A percentile compares a stretch with the other conserved stretches of the same genome.
Evolutionary conservation across 2,797 vertebrate genomes (phyloP).

Genomic region (Sebastes alutus): DNA sequence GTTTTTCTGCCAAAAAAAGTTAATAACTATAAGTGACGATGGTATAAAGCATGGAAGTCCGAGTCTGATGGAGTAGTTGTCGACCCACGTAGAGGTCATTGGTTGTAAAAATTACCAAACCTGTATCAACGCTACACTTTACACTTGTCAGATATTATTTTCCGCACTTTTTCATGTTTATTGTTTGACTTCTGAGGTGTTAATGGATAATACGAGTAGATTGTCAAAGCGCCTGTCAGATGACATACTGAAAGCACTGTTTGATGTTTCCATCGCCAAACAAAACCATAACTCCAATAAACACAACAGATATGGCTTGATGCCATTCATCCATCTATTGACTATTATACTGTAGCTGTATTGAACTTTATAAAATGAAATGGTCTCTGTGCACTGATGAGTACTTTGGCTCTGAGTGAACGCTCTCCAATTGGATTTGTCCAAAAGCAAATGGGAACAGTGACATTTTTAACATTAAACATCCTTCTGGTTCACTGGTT

Average conservation of each 20-base stretch:
- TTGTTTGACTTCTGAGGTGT: constrained; percentile 4
- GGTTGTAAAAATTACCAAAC: constrained; percentile 6
- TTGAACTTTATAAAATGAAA: too few relatives aligned
- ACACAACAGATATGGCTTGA: constrained; percentile 1
- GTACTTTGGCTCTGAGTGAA: neutral
- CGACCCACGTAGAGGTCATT: neutral
- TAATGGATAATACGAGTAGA: neutral
- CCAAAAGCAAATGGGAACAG: constrained; percentile 33
- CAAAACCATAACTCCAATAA: constrained; percentile 1
- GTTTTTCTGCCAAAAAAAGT: neutral
- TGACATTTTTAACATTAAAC: constrained; percentile 21
- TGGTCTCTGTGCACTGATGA: too few relatives aligned
- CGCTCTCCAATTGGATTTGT: constrained; percentile 55
- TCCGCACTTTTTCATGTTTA: neutral
- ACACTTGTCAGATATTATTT: neutral
- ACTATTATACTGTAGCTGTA: constrained; percentile 5
- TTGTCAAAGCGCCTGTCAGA: neutral
- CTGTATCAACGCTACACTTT: neutral
- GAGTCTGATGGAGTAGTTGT: neutral
- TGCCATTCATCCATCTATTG: constrained; percentile 24
- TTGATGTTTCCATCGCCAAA: neutral
- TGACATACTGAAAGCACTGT: neutral
- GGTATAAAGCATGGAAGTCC: neutral
- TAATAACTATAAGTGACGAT: neutral
- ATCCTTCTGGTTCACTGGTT: constrained; percentile 35